phyloP scores from a whole-genome alignment of 1,140 invertebrate species.

The Drosophila obscura region DNA sequence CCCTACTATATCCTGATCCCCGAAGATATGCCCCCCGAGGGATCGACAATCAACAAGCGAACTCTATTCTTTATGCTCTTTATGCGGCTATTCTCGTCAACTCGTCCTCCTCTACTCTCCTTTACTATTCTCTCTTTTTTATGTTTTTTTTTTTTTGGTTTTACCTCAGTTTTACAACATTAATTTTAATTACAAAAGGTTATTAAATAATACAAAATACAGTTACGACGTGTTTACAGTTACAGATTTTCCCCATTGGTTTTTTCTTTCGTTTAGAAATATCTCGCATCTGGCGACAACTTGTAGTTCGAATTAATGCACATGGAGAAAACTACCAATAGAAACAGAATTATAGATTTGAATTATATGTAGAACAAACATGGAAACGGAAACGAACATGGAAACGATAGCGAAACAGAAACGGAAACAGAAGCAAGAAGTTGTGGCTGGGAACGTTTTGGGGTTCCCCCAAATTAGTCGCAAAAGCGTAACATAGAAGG shows the following conservation, averaged over 20 bases:
- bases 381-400: constrained; percentile 23
- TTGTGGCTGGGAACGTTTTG: constrained; percentile 26
- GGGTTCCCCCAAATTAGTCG: constrained; percentile 36
- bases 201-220: constrained; percentile 67
- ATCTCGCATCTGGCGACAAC: constrained; percentile 49
- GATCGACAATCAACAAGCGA: constrained; percentile 51
- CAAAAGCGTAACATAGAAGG: constrained; percentile 65
- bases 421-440: constrained; percentile 33
- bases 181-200: constrained; percentile 73
- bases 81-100: constrained; percentile 54
- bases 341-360: constrained; percentile 22
- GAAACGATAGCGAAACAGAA: constrained; percentile 36
- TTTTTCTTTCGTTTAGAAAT: constrained; percentile 41
- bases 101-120: constrained; percentile 17
- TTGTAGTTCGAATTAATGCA: constrained; percentile 83
- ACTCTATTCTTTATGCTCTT: constrained; percentile 55
- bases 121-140: constrained; percentile 6
- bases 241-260: constrained; percentile 41
- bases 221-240: constrained; percentile 50
- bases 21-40: neutral
- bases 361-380: constrained; percentile 55
- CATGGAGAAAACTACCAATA: constrained; percentile 57
- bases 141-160: constrained; percentile 47
- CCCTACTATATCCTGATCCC: constrained; percentile 41
- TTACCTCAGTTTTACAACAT: constrained; percentile 81